These are phyloP conservation scores for Gallirallus australis DNA, from an alignment of 2,797 vertebrate species.

Conservation along the genomic window DNA sequence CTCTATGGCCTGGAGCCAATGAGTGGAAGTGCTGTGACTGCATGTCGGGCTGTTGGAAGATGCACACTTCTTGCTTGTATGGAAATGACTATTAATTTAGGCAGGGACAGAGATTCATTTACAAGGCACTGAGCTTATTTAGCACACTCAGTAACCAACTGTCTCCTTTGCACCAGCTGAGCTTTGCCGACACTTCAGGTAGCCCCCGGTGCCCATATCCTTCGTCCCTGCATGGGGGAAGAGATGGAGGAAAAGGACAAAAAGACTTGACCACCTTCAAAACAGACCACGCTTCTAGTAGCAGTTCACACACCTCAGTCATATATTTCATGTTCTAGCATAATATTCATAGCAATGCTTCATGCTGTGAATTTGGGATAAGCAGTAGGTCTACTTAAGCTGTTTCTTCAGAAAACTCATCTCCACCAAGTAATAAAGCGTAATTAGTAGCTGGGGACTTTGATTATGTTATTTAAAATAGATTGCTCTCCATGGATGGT, in stretches of 20 bases:
- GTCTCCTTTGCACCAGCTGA: neutral
- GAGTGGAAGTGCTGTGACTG: neutral
- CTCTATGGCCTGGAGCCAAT: neutral
- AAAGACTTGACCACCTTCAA: neutral
- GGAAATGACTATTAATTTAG: neutral
- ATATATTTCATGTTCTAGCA: neutral
- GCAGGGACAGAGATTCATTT: neutral
- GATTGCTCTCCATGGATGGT: neutral
- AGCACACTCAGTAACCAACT: neutral
- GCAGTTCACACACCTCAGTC: neutral
- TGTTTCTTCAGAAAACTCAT: neutral
- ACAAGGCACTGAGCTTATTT: neutral
- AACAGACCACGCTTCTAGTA: neutral
- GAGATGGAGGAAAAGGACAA: neutral
- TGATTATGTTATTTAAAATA: neutral
- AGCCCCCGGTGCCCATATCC: neutral
- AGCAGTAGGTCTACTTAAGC: neutral
- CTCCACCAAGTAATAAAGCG: neutral
- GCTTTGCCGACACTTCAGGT: neutral
- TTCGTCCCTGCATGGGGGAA: neutral
- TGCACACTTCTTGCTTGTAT: fast-evolving
- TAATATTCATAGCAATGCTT: neutral
- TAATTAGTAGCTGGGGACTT: neutral
- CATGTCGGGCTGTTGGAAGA: neutral
- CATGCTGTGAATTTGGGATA: neutral